phyloP scores from a whole-genome alignment of 2,113 vertebrate genomes.

The Nyctereutes procyonoides region DNA sequence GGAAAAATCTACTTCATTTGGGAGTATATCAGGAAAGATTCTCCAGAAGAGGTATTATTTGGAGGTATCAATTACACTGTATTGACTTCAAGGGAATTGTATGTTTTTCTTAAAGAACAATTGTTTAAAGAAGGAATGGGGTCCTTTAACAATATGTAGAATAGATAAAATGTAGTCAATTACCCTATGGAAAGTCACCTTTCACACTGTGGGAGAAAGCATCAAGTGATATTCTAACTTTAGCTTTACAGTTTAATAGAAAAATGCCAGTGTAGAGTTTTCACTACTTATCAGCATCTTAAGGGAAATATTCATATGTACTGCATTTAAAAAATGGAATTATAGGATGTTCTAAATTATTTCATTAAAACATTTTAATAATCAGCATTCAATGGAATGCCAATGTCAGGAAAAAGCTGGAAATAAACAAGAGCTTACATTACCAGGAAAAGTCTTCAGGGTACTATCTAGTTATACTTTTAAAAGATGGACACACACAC shows the following conservation, averaged over 20 bases:
- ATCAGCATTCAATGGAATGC: neutral
- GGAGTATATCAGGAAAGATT: neutral
- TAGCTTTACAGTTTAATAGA: neutral
- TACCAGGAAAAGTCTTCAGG: neutral
- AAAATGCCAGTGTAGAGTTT: neutral
- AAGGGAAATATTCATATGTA: neutral
- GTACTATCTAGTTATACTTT: neutral
- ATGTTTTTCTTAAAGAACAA: neutral
- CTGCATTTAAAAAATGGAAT: neutral
- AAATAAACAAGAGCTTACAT: neutral
- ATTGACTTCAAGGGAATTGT: neutral
- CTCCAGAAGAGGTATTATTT: neutral
- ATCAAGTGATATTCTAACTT: neutral
- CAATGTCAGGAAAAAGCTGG: neutral
- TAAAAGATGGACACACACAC: neutral
- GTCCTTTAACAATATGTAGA: neutral
- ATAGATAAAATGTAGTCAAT: neutral
- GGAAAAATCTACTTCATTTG: neutral
- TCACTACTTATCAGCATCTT: neutral
- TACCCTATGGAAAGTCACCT: neutral
- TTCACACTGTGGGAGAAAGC: neutral
- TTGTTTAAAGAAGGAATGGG: neutral
- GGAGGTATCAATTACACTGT: neutral
- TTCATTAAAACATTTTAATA: neutral
- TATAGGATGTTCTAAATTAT: neutral